phyloP scores from a whole-genome alignment of 2,113 vertebrate species.

The Gambusia affinis region DNA sequence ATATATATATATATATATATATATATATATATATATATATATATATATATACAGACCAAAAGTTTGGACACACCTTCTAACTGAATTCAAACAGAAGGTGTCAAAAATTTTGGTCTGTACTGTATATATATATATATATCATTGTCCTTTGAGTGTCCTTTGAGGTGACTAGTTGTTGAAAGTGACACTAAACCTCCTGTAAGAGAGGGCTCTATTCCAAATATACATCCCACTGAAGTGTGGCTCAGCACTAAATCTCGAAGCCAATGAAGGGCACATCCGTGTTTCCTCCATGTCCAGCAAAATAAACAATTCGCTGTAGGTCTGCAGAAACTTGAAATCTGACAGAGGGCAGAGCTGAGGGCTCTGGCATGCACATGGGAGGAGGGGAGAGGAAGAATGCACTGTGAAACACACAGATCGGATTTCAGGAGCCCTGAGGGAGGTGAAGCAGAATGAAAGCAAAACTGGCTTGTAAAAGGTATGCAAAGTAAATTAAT shows the following conservation, averaged over 20 bases:
- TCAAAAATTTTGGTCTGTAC: no score
- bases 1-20: no score
- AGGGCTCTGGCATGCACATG: constrained; percentile 67
- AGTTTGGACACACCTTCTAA: no score
- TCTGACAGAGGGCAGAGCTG: constrained; percentile 72
- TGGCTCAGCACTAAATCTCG: constrained; percentile 69
- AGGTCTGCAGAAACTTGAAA: constrained; percentile 84
- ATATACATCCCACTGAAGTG: constrained; percentile 48
- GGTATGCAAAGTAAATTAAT: constrained; percentile 12
- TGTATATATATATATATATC: no score
- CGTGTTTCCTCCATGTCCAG: constrained; percentile 64
- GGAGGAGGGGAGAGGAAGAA: constrained; percentile 51
- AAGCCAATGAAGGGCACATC: constrained; percentile 65
- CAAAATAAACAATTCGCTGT: constrained; percentile 90
- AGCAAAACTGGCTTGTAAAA: constrained; percentile 12
- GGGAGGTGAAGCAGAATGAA: constrained; percentile 37
- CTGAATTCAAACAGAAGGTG: no score
- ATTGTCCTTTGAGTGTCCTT: no score
- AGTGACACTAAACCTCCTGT: constrained; percentile 30
- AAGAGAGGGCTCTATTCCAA: constrained; percentile 7
- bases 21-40: no score
- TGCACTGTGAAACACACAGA: constrained; percentile 42
- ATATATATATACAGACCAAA: no score
- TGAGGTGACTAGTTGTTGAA: neutral
- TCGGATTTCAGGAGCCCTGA: constrained; percentile 81